Percentiles rank a stretch among this genome's conserved stretches.
These are phyloP conservation scores for Archivesica marissinica DNA, from an alignment of 1,140 invertebrate species.

Conservation along the genomic window DNA sequence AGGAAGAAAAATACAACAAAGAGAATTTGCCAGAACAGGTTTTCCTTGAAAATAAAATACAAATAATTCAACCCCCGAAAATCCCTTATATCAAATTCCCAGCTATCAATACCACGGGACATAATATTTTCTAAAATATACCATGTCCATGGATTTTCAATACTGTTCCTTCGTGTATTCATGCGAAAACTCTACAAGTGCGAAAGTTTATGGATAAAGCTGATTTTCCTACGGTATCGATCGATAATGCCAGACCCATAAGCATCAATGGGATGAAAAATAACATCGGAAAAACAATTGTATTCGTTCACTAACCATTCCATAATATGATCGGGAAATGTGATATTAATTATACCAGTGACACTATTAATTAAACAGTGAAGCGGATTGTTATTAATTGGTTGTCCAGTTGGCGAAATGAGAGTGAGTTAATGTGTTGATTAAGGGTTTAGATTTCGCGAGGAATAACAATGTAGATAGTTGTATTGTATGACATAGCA, in stretches of 20 bases:
- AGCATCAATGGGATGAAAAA: slow-evolving; percentile 5
- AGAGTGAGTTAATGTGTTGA: slow-evolving; percentile 7
- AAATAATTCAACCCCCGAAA: too few relatives aligned
- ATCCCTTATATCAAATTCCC: too few relatives aligned
- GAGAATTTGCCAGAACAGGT: too few relatives aligned
- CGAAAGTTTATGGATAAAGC: slow-evolving; percentile 34
- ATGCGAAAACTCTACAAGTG: slow-evolving; percentile 47
- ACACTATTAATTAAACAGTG: slow-evolving; percentile 2
- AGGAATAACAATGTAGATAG: neutral
- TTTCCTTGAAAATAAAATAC: too few relatives aligned
- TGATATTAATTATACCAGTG: slow-evolving; percentile 13
- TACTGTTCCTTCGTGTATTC: slow-evolving; percentile 13
- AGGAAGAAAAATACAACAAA: too few relatives aligned
- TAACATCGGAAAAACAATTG: slow-evolving; percentile 25
- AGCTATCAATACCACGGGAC: too few relatives aligned
- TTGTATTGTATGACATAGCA: neutral
- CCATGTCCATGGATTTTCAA: slow-evolving; percentile 36
- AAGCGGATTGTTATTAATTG: slow-evolving; percentile 12
- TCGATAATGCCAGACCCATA: slow-evolving; percentile 32
- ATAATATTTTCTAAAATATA: slow-evolving; percentile 16
- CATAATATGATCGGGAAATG: neutral
- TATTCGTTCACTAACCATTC: neutral
- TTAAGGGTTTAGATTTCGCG: neutral
- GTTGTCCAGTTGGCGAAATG: slow-evolving; percentile 14
- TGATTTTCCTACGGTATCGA: slow-evolving; percentile 27